Conservation (phyloP, 2,113 vertebrate species). For the Balaenoptera acutorostrata region DNA sequence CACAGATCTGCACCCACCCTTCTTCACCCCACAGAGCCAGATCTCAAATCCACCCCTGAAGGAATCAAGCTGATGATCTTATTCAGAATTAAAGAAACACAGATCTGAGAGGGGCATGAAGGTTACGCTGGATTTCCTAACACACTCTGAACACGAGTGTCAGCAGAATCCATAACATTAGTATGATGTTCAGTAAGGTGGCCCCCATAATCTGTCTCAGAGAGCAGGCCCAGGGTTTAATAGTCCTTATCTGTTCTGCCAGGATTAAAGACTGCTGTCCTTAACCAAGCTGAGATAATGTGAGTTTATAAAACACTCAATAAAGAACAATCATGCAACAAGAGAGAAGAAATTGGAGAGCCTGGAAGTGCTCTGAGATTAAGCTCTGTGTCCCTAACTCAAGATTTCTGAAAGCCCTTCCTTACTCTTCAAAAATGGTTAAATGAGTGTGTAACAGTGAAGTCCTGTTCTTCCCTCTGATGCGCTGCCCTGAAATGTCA, state of each 20-base stretch:
- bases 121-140: neutral
- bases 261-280: neutral
- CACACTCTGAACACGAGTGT: neutral
- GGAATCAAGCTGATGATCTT: neutral
- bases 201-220: neutral
- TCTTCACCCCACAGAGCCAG: neutral
- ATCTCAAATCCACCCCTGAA: neutral
- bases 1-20: neutral
- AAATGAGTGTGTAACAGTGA: neutral
- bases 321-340: conserved; percentile 44
- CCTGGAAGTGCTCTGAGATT: neutral
- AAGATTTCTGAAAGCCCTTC: neutral
- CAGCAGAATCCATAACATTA: neutral
- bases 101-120: neutral
- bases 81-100: neutral
- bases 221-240: neutral
- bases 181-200: neutral
- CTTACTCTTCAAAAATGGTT: neutral
- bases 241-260: neutral
- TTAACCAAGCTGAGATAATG: neutral
- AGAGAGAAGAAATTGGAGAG: neutral
- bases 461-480: rapidly evolving
- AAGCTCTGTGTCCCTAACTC: neutral
- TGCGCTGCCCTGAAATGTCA: rapidly evolving
- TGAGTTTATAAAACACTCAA: conserved; percentile 62